Evolutionary conservation across 2,797 vertebrate species (phyloP), one percentile per base, ranked within the genome.

Genomic region (Oryzias dopingdopingensis): DNA sequence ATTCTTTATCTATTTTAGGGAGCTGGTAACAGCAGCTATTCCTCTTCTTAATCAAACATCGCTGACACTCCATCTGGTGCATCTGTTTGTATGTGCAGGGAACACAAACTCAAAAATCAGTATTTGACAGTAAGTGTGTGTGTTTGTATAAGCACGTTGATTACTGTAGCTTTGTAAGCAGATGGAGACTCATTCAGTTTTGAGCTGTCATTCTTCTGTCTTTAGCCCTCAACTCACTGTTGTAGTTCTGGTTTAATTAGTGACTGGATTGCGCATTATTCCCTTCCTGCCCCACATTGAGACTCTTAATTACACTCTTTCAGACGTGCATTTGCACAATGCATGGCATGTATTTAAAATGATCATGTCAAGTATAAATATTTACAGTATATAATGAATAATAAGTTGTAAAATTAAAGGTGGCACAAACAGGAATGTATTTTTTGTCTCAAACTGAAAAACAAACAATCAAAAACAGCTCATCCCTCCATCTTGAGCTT

Each of bases 131-230:
- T 40, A 48, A 29, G 22, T 56, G 55, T 44, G 44, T 26, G 29
- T 24, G 46, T 10, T 32, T 37, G 47, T 47, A 23, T 47, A 29
- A 65, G 73, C 58, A 77, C 59, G 59, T 68, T 88, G 84, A 90
- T 90, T 89, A 88, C 89, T 87, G 77, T 59, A 59, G 52, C 56
- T 80, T 79, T 86, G 78, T 79, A 62, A 67, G 76, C 71, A 80
- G 59, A 74, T 51, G 64, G 64, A 81, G 59, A 61, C 75, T 88
- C 72, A 75, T 63, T 37, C 58, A 14, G 56, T 59, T 76, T 77
- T 83, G 85, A 79, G 71, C 77, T 62, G 73, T 81, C 68, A 65
- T 52, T 74, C 65, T 71, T 41, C 69, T 57, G 64, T 49, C 49
- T 56, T 65, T 52, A 51, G 47, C 49, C 32, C 72, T 60, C 14